Conservation (phyloP, 2,113 vertebrate species). For the Sprattus sprattus region DNA sequence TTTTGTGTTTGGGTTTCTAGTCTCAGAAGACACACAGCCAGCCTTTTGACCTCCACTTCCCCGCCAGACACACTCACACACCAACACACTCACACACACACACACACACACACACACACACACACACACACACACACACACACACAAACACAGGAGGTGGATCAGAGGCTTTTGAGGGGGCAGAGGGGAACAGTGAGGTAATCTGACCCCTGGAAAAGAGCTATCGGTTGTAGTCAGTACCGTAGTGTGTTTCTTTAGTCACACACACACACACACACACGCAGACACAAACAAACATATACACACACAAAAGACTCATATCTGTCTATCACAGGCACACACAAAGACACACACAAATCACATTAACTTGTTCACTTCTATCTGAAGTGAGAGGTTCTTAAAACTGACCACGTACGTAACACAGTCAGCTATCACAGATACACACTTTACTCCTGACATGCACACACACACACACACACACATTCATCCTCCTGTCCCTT, state of each 20-base stretch:
- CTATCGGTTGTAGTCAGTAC: no score
- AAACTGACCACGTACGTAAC: no score
- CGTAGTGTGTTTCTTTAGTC: no score
- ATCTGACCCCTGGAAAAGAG: no score
- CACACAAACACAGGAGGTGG: slow-evolving; percentile 18
- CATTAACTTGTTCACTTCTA: background rate
- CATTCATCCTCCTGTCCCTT: slow-evolving; percentile 11
- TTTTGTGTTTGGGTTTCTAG: no score
- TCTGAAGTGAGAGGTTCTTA: no score
- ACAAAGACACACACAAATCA: slow-evolving; percentile 21
- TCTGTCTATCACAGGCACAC: background rate
- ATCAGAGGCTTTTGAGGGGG: no score
- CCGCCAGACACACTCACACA: background rate
- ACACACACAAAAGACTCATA: slow-evolving; percentile 40
- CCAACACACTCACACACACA: background rate
- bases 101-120: background rate
- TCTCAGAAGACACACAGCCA: background rate
- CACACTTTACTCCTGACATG: background rate
- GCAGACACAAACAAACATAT: slow-evolving; percentile 52
- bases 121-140: background rate
- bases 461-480: slow-evolving; percentile 31
- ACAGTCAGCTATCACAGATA: no score
- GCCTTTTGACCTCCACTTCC: no score
- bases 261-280: background rate
- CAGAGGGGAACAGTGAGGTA: no score